Conservation (phyloP, 2,888 invertebrate species). For the Diogma glabrata region DNA sequence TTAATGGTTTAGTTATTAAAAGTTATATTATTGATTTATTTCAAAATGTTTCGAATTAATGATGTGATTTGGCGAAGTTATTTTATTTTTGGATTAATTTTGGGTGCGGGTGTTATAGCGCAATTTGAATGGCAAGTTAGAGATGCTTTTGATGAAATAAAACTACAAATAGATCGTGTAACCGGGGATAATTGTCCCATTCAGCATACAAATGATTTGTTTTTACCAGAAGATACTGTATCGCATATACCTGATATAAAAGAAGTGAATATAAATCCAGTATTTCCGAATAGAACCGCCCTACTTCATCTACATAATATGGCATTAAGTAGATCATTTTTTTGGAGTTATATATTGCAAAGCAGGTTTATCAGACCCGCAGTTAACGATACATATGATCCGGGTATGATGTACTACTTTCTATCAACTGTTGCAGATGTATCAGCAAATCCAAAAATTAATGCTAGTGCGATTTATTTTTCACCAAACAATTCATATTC, state of each 20-base stretch:
- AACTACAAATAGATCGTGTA: conserved; percentile 71
- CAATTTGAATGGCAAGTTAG: conserved; percentile 88
- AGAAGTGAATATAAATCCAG: conserved; percentile 86
- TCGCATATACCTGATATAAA: conserved; percentile 89
- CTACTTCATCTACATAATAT: conserved; percentile 89
- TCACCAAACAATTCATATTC: conserved; percentile 89
- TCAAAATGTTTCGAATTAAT: conserved; percentile 3
- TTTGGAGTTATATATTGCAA: conserved; percentile 89
- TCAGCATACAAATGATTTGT: conserved; percentile 71
- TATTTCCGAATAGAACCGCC: conserved; percentile 89
- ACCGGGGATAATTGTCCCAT: conserved; percentile 82
- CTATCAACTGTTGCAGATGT: conserved; percentile 91
- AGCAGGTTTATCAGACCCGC: conserved; percentile 81
- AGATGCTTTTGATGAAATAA: conserved; percentile 83
- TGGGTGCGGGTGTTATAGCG: conserved; percentile 53
- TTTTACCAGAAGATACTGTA: conserved; percentile 70
- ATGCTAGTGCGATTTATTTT: conserved; percentile 88
- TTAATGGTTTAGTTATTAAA: not conserved
- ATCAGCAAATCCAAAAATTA: conserved; percentile 81
- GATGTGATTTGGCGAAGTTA: conserved; percentile 32
- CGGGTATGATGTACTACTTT: conserved; percentile 97
- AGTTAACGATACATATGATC: conserved; percentile 87
- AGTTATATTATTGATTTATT: not conserved
- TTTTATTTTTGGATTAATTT: conserved; percentile 27
- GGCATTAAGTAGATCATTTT: conserved; percentile 92